phyloP scores from a whole-genome alignment of 2,888 invertebrate species.

The Xylocampa areola region DNA sequence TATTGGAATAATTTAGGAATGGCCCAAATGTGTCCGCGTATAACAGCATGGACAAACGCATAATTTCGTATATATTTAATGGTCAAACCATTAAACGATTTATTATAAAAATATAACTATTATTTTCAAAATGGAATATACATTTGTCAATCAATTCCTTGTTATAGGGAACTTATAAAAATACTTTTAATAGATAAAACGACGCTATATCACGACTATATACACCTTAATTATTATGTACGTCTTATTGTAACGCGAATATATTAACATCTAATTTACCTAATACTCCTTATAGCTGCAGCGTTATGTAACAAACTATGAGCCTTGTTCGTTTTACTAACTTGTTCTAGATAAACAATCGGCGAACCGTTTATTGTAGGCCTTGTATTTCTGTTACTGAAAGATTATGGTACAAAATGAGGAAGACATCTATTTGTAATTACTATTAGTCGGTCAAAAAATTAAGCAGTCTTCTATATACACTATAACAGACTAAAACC shows the following conservation, averaged over 20 bases:
- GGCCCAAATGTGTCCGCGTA: slow-evolving; percentile 43
- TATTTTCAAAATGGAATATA: slow-evolving; percentile 65
- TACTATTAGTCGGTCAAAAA: background rate
- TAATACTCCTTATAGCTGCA: slow-evolving; percentile 59
- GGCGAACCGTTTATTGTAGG: slow-evolving; percentile 30
- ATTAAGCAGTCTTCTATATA: slow-evolving; percentile 10
- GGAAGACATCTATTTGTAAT: slow-evolving; percentile 14
- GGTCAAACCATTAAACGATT: slow-evolving; percentile 59
- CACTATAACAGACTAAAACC: slow-evolving; percentile 14
- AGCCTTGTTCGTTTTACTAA: slow-evolving; percentile 58
- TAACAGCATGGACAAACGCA: slow-evolving; percentile 12
- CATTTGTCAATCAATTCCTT: slow-evolving; percentile 70
- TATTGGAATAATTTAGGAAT: slow-evolving; percentile 61
- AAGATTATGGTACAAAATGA: slow-evolving; percentile 4
- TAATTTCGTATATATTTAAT: slow-evolving; percentile 44
- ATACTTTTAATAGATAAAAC: slow-evolving; percentile 47
- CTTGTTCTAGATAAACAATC: slow-evolving; percentile 51
- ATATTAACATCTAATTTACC: slow-evolving; percentile 58
- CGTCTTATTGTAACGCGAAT: slow-evolving; percentile 56
- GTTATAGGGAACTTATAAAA: slow-evolving; percentile 59
- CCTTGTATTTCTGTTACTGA: background rate
- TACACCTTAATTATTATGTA: slow-evolving; percentile 61
- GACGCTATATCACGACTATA: slow-evolving; percentile 48
- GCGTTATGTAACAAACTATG: slow-evolving; percentile 29
- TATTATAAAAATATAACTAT: slow-evolving; percentile 57